Base-by-base conservation (phyloP, 2,797 vertebrate genomes). In the Hydrocynus forskahlii region DNA sequence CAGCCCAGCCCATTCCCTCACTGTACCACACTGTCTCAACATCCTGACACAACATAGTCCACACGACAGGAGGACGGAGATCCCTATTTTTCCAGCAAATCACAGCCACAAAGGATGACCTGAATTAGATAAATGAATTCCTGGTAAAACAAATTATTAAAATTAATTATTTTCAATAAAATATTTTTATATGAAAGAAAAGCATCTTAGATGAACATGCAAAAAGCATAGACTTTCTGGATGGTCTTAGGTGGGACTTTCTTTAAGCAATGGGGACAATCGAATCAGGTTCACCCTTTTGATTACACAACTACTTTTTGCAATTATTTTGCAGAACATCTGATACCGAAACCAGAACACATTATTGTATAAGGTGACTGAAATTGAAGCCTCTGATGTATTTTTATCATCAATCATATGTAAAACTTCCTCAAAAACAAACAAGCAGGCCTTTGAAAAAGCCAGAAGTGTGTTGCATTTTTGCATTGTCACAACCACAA, bases 1-100 rank as follows among this genome's bases (percentile, higher is more conserved):
- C 87, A 87, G 87, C 84, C 29, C n/a, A 79, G 72, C 62, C 84
- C 82, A 52, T 59, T 64, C 60, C 29, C 60, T 66, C 45, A 10
- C 55, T 52, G 57, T 59, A 64, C 29, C 48, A 25, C 59, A 23
- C 45, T 3, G 72, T 50, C 55, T 81, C 43, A 76, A 52, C 38
- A 80, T 54, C 59, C 73, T 45, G 55, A 71, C 74, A 63, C n/a
- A 73, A 57, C 68, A 35, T 4, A 3, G 35, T 35, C 35, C 35
- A 35, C 35, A 35, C 35, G 35, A 35, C 35, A 35, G 35, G 35
- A 35, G 35, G 35, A 35, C 35, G 4, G 4, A 35, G 35, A 35
- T 35, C 35, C 35, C 4, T 35, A 35, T 35, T 2, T 35, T 35
- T 35, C 35, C 2, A 35, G 35, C 35, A 2, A 35, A 35, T 35